phyloP scores from a whole-genome alignment of 1,140 invertebrate species.

The Heliconius hermathena region DNA sequence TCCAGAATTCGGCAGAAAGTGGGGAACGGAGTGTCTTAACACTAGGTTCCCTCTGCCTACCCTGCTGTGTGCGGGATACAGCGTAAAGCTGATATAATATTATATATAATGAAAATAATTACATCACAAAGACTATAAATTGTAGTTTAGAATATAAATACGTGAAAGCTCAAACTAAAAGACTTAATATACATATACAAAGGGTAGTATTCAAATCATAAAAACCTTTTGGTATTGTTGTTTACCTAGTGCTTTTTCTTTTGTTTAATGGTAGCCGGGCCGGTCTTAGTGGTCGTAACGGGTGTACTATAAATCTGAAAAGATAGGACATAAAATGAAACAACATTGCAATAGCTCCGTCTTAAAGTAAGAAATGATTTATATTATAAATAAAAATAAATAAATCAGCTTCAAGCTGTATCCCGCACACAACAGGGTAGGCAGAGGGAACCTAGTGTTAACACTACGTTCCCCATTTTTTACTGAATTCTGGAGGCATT shows the following conservation, averaged over 20 bases:
- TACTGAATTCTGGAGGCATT: too few species aligned
- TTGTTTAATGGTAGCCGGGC: slow-evolving; percentile 7
- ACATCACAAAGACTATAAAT: background rate
- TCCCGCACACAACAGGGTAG: too few species aligned
- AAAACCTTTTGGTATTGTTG: background rate
- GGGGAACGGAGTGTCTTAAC: too few species aligned
- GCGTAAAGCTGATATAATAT: too few species aligned
- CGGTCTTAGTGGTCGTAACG: slow-evolving; percentile 8
- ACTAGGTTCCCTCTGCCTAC: too few species aligned
- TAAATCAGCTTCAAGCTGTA: too few species aligned
- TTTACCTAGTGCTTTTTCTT: background rate
- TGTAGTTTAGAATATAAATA: background rate
- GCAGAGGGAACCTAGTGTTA: too few species aligned
- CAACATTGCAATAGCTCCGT: background rate
- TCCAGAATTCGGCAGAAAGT: too few species aligned
- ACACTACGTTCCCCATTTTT: too few species aligned
- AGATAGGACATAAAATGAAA: slow-evolving; percentile 17
- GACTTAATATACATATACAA: background rate
- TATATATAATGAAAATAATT: too few species aligned
- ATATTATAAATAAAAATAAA: background rate
- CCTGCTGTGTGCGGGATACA: too few species aligned
- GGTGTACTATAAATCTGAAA: slow-evolving; percentile 16
- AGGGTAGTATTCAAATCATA: slow-evolving; percentile 7
- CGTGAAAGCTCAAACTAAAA: background rate
- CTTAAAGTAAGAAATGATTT: slow-evolving; percentile 1